Conservation (phyloP, 2,797 vertebrate species). For the Pitangus sulphuratus region DNA sequence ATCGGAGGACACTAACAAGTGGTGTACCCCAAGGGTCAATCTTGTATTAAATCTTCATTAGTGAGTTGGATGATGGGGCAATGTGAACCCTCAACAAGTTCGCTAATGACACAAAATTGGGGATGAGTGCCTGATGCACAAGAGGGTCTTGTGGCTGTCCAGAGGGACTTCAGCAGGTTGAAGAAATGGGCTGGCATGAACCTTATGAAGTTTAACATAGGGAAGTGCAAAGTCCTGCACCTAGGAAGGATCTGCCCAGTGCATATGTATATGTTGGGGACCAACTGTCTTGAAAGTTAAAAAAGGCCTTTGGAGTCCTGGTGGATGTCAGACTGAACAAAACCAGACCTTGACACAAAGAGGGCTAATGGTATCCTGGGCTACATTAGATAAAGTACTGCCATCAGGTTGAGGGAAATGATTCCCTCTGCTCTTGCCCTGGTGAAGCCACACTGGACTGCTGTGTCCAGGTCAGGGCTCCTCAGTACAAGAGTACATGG, state of each 20-base stretch:
- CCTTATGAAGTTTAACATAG: background rate
- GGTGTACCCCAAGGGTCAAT: background rate
- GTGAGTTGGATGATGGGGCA: background rate
- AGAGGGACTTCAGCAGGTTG: background rate
- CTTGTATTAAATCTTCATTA: background rate
- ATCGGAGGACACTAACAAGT: background rate
- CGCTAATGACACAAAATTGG: background rate
- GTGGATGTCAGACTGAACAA: background rate
- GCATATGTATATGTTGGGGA: rapidly evolving
- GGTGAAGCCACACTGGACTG: background rate
- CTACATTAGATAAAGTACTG: background rate
- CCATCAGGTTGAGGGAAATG: background rate
- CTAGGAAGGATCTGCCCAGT: background rate
- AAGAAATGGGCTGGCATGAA: background rate
- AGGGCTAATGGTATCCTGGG: no score
- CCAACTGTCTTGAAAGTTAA: background rate
- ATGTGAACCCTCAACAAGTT: background rate
- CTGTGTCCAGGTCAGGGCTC: background rate
- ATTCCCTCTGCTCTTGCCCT: background rate
- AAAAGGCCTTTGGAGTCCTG: background rate
- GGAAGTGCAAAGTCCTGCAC: background rate
- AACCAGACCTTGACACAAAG: background rate
- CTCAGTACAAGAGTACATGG: background rate
- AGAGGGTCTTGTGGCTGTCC: background rate
- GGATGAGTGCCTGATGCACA: rapidly evolving